Evolutionary conservation across 2,113 vertebrate species (phyloP), one percentile per base, ranked within the genome.

Genomic region (Oncorhynchus tshawytscha): DNA sequence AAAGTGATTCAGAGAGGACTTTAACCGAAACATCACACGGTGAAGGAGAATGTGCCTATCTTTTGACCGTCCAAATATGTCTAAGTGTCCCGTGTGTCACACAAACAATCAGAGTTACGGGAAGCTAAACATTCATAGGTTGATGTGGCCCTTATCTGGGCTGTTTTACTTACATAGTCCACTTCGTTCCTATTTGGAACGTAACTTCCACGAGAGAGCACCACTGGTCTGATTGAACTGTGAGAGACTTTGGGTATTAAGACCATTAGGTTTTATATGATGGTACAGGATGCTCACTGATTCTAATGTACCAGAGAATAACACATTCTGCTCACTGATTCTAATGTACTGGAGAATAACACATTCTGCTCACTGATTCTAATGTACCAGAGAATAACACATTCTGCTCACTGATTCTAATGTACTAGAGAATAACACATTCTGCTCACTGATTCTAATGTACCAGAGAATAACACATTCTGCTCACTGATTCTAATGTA

Each of bases 271-370:
- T 57, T 68, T 20, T 74, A 79, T 91, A 86, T 90, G 88, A 82
- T 90, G 91, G 89, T 88, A 92, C 89, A 81, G 29, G 74, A 68
- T 82, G 88, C 81, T 78, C 79, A 73, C 72, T 82, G 81, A 88
- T 83, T 84, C 76, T 72, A 68, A 60, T 57, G 70, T 68, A 66
- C 84, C 76, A 65, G 73, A 59, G 11, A 54, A 49, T 62, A 27
- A 65, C 24, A 24, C 22, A 24, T 27, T 5, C 62, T 25, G 5
- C 5, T 34, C 31, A 34, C 5, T 34, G 31, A 34, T 34, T 34
- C 31, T 34, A 34, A 34, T 34, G 31, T 6, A 34, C 31, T 0
- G 1, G 5, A 31, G 31, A 31, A 31, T 31, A 31, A 31, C 31
- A 31, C 5, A 31, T 31, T 31, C 31, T 31, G 31, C 31, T 31